Evolutionary conservation across 2,888 invertebrate genomes (phyloP), one percentile per base, ranked within the genome.

Genomic region (Dasysyrphus albostriatus): DNA sequence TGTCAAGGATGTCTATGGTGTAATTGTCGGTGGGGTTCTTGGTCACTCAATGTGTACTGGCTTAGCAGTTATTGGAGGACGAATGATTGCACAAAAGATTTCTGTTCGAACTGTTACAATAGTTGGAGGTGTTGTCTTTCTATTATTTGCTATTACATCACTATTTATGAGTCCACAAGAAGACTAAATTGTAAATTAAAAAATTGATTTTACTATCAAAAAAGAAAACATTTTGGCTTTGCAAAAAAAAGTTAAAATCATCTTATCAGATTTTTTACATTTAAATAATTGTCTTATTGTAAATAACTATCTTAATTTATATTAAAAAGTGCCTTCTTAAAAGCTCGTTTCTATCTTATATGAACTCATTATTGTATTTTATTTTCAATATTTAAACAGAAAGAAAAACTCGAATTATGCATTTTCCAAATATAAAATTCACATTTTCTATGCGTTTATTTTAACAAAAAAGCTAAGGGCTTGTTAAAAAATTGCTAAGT

Each of bases 31-130:
- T 19, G 99, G 99, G 49, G 94, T 98, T 83, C 92, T 98, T 81
- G 99, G 99, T 0, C 99, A 99, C 93, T 96, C 97, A 12, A 93
- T 99, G 78, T 99, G 99, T 93, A 99, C 99, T 14, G 98, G 98
- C 3, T 93, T 99, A 89, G 99, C 99, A 88, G 99, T 99, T 74
- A 94, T 99, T 89, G 99, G 99, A 49, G 99, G 99, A 0, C 94
- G 99, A 90, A 97, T 99, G 94, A 96, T 99, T 89, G 99, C 99
- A 58, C 98, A 98, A 93, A 97, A 96, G 94, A 99, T 99, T 92
- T 99, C 99, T 89, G 98, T 99, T 32, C 94, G 98, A 93, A 98
- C 99, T 93, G 99, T 99, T 88, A 99, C 99, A 77, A 95, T 99
- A 90, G 96, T 98, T 90, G 99, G 99, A 89, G 99, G 99, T 90